Evolutionary conservation across 23 tunicate species (phyloP).

Genomic region (Trididemnum clinides): DNA sequence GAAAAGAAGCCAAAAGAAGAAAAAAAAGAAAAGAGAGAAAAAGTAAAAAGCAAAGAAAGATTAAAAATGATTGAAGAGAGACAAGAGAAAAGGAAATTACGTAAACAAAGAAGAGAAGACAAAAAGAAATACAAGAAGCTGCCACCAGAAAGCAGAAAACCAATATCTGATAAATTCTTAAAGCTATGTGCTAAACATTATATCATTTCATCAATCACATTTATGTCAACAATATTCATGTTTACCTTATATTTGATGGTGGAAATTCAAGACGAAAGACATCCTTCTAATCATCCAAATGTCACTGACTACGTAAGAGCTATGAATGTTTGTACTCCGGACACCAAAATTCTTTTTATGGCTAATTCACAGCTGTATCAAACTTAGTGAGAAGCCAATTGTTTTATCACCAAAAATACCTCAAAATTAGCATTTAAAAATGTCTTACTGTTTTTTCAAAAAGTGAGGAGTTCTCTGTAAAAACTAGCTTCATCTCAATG

Average conservation of each 20-base stretch:
- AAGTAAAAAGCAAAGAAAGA: slow-evolving; percentile 5
- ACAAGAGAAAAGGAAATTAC: slow-evolving; percentile 6
- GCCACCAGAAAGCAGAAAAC: background rate
- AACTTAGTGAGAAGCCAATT: too few species aligned
- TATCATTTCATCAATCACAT: background rate
- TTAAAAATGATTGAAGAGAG: background rate
- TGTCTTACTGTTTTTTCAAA: too few species aligned
- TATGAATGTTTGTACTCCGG: too few species aligned
- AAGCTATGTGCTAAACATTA: slow-evolving; percentile 35
- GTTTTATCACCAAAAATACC: too few species aligned
- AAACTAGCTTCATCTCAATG: too few species aligned
- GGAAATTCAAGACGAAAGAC: slow-evolving; percentile 24
- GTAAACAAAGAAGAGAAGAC: slow-evolving; percentile 2
- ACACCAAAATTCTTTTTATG: too few species aligned
- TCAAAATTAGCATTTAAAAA: too few species aligned
- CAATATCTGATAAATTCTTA: background rate
- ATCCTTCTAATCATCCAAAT: slow-evolving; percentile 28
- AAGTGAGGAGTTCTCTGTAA: too few species aligned
- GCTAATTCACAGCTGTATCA: too few species aligned
- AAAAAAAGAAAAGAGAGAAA: slow-evolving; percentile 23
- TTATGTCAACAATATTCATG: background rate
- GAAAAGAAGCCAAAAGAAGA: background rate
- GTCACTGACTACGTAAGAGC: slow-evolving; percentile 61
- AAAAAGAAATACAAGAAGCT: background rate
- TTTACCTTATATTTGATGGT: slow-evolving; percentile 39